phyloP scores from a whole-genome alignment of 2,113 vertebrate genomes.

The Campylomormyrus tamandua region DNA sequence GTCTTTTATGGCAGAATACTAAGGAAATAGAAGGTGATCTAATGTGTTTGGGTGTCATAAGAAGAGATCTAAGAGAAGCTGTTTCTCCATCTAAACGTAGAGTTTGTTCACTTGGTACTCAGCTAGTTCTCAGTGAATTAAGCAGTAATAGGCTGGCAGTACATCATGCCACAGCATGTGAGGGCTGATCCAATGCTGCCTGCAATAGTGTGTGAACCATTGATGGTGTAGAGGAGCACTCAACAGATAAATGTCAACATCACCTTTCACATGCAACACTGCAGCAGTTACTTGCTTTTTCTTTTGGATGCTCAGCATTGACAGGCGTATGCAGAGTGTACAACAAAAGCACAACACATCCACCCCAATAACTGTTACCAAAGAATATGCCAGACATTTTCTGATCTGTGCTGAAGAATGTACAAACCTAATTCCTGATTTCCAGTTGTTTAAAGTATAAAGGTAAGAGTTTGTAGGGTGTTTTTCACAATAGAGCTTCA shows the following conservation, averaged over 20 bases:
- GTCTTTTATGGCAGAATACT: conserved; percentile 54
- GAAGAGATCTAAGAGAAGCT: background rate
- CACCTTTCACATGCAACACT: background rate
- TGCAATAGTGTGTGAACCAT: background rate
- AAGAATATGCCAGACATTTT: background rate
- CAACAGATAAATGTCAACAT: background rate
- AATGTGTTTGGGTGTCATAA: background rate
- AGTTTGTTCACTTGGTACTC: background rate
- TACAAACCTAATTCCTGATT: background rate
- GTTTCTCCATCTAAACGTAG: background rate
- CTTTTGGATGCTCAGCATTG: background rate
- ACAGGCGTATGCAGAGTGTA: background rate
- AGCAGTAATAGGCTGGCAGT: background rate
- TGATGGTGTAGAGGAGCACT: background rate
- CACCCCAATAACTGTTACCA: background rate
- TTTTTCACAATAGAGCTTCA: background rate
- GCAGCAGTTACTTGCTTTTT: background rate
- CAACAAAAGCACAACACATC: background rate
- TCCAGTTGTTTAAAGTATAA: background rate
- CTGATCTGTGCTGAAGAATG: background rate
- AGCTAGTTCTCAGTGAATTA: background rate
- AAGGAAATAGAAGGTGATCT: background rate
- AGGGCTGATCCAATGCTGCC: background rate
- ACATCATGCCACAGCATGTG: background rate
- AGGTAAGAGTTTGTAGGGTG: background rate